Conservation (phyloP, 2,888 invertebrate genomes). For the Margaritifera margaritifera region DNA sequence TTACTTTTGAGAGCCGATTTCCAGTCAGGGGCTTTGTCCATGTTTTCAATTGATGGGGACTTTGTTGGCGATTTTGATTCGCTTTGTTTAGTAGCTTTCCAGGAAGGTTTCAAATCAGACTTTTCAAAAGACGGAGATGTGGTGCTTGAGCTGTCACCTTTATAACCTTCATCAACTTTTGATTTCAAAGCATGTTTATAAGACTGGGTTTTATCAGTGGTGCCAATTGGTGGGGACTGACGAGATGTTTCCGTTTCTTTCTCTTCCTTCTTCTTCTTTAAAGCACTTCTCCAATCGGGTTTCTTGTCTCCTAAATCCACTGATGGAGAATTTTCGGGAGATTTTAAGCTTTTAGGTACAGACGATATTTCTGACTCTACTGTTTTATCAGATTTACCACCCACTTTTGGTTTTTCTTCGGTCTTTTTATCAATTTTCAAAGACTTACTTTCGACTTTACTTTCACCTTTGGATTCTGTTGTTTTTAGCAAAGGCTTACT, state of each 20-base stretch:
- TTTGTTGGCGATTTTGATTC: neutral
- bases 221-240: no score
- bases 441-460: neutral
- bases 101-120: neutral
- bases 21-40: conserved; percentile 5
- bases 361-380: no score
- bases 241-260: neutral
- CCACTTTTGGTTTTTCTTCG: neutral
- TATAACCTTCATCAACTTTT: no score
- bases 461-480: conserved; percentile 4
- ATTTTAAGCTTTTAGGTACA: no score
- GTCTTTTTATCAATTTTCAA: conserved; percentile 1
- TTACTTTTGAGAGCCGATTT: conserved; percentile 8
- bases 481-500: conserved; percentile 3
- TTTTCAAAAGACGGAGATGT: neutral
- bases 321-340: neutral
- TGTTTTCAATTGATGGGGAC: no score
- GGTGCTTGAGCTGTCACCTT: no score
- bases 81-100: neutral
- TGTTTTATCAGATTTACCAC: no score
- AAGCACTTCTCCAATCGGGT: conserved; percentile 10
- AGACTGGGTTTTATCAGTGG: no score
- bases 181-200: no score
- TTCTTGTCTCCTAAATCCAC: neutral
- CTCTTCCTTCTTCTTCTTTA: conserved; percentile 11